Evolutionary conservation across 2,797 vertebrate species (phyloP).

Genomic region (Sebastes wilsoni): DNA sequence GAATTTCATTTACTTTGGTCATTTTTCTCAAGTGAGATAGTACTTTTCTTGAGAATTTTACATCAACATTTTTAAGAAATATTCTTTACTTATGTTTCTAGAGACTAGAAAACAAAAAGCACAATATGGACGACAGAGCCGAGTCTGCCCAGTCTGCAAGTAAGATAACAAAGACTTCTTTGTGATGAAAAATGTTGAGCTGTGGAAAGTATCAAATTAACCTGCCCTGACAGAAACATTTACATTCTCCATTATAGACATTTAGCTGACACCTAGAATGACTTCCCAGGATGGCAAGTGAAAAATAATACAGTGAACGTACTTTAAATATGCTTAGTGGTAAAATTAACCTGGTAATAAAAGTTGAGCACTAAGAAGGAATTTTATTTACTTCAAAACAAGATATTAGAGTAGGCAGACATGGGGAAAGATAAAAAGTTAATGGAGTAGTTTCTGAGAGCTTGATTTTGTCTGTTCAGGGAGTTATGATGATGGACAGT

Average conservation of each 20-base stretch:
- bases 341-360: not conserved
- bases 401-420: not conserved
- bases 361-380: not conserved
- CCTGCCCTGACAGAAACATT: not conserved
- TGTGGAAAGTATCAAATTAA: not conserved
- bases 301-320: not conserved
- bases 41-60: not conserved
- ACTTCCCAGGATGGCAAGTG: not conserved
- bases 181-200: not conserved
- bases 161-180: slow-evolving; percentile 45
- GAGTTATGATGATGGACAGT: slow-evolving; percentile 56
- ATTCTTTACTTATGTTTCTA: slow-evolving; percentile 47
- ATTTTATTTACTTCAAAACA: not conserved
- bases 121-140: slow-evolving; percentile 66
- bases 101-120: slow-evolving; percentile 84
- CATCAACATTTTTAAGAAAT: not conserved
- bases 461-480: slow-evolving; percentile 67
- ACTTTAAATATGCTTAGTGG: not conserved
- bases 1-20: not conserved
- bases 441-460: not conserved
- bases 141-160: slow-evolving; percentile 71
- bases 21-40: not conserved
- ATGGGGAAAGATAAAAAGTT: not conserved
- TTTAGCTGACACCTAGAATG: not conserved
- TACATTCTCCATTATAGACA: not conserved